Conservation (phyloP, 2,888 invertebrate genomes). For the Metellina segmentata region DNA sequence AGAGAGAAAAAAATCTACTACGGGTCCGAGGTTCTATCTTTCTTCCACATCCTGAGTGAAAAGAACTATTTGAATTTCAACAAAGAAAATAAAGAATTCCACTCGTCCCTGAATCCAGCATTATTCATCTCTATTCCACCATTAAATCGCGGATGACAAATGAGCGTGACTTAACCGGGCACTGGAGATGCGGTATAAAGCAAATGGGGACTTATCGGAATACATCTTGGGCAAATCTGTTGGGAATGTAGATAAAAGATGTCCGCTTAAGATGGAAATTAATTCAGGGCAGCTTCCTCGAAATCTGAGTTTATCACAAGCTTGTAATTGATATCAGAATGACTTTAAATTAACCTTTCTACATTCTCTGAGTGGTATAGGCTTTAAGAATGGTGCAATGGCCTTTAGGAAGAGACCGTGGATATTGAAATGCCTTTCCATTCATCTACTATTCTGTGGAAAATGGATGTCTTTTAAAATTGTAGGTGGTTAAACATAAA, state of each 20-base stretch:
- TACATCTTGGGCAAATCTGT: not conserved
- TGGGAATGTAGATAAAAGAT: constrained; percentile 15
- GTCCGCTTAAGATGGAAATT: constrained; percentile 8
- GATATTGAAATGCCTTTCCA: too few species aligned
- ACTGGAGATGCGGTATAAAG: not conserved
- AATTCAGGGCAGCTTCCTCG: not conserved
- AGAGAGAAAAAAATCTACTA: not conserved
- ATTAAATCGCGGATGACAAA: constrained; percentile 13
- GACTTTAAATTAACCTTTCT: not conserved
- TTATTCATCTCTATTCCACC: constrained; percentile 4
- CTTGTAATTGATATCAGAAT: not conserved
- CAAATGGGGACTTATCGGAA: constrained; percentile 29
- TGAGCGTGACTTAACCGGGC: constrained; percentile 19
- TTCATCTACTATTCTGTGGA: too few species aligned
- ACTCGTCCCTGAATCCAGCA: not conserved
- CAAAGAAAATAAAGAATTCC: not conserved
- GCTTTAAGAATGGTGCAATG: too few species aligned
- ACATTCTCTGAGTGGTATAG: not conserved
- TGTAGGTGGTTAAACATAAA: too few species aligned
- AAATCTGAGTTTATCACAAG: not conserved
- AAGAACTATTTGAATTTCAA: not conserved
- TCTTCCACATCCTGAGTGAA: not conserved
- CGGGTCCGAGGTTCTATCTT: not conserved
- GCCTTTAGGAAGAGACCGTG: too few species aligned
- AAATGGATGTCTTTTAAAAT: too few species aligned